phyloP scores from a whole-genome alignment of 2,888 invertebrate species.

The Mythimna lalbum region DNA sequence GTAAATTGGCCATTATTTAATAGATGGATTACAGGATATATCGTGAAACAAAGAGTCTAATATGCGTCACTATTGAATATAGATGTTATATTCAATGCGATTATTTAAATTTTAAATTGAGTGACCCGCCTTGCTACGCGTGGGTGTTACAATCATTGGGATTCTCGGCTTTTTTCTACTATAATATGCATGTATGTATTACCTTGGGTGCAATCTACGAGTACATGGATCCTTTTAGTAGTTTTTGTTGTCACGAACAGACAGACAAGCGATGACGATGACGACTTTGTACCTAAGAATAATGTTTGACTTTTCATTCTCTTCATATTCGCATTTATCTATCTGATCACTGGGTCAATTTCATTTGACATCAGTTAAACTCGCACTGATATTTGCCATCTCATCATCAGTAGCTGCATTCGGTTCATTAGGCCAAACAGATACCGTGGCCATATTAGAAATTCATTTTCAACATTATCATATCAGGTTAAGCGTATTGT shows the following conservation, averaged over 20 bases:
- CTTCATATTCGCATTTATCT: no score
- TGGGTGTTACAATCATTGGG: no score
- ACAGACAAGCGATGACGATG: no score
- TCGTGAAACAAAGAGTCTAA: background rate
- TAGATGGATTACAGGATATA: slow-evolving; percentile 1
- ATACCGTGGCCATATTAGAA: slow-evolving; percentile 33
- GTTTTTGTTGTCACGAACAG: no score
- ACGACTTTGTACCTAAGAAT: no score
- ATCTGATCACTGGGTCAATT: no score
- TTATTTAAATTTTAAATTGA: background rate
- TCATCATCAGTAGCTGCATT: slow-evolving; percentile 7
- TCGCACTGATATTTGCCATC: slow-evolving; percentile 4
- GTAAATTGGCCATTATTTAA: slow-evolving; percentile 21
- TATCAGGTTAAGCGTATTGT: slow-evolving; percentile 46
- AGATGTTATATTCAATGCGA: background rate
- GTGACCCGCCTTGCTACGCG: no score
- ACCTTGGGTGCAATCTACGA: no score
- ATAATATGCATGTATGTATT: no score
- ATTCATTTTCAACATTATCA: slow-evolving; percentile 38
- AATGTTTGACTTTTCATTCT: no score
- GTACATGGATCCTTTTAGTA: no score
- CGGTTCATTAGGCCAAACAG: slow-evolving; percentile 34
- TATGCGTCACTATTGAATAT: background rate
- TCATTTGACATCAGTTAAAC: background rate
- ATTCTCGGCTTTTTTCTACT: no score